Evolutionary conservation across 1,140 invertebrate species (phyloP), one percentile per base, ranked within the genome.

Genomic region (Drosophila asahinai): DNA sequence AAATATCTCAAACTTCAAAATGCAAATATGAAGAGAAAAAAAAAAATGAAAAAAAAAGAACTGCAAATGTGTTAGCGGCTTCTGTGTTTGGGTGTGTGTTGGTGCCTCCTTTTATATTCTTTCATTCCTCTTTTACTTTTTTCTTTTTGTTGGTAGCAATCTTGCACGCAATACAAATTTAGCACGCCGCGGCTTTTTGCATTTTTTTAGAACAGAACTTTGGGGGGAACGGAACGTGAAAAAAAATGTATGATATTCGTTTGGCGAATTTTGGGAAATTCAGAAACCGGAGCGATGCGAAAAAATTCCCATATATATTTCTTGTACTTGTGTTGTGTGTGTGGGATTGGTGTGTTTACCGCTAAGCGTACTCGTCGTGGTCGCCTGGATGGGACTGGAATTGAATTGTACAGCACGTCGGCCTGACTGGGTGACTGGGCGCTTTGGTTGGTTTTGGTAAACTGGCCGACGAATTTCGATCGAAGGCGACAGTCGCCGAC

Each of bases 301-400:
- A 74, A 75, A 77, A 65, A 77, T 30, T 52, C 36, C 61, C 43
- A 36, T 48, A 45, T 64, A 25, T 30, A n/a, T 15, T 47, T 62
- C 17, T 57, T 22, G 25, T 22, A 22, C 7, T 38, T 9, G 40
- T 40, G 45, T 5, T 27, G 17, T 52, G 59, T 66, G 72, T 66
- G 40, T 76, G 55, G 36, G 73, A 70, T 47, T 60, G 51, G 60
- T 83, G 64, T 87, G 77, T 86, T 86, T 86, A 86, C 83, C 83
- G 83, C 83, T 86, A 73, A 86, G 80, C 83, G 83, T 61, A 82
- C 81, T 80, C 62, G 80, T 83, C 80, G 81, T 80, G 52, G 55
- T 76, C 62, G 74, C 63, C 73, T 77, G 74, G 59, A 62, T 77
- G 45, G 66, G 63, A 65, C 64, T 72, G 67, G 58, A 72, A 75